Percentiles rank a stretch among this genome's conserved stretches.
These are phyloP conservation scores for Tetheella fluctuosa DNA, from an alignment of 2,888 invertebrate genomes.

Conservation along the genomic window DNA sequence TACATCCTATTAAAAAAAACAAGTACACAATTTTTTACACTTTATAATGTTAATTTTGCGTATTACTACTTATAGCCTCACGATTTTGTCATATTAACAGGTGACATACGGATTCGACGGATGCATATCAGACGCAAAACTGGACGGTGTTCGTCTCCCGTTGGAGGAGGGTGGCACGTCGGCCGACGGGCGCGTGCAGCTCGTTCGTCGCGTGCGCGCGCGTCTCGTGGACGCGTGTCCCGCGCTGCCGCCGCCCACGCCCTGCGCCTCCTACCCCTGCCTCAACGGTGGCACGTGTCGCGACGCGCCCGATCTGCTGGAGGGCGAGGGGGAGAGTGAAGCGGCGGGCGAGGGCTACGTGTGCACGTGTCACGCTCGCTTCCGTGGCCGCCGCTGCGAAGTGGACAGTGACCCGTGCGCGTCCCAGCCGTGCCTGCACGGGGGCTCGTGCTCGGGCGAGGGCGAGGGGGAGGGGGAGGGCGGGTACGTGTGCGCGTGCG, in stretches of 20 bases:
- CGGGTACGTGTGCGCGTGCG: constrained; percentile 91
- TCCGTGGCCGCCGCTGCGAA: constrained; percentile 91
- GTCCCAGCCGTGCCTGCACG: constrained; percentile 93
- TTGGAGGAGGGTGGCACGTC: constrained; percentile 78
- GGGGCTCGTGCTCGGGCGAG: constrained; percentile 87
- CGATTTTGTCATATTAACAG: constrained; percentile 55
- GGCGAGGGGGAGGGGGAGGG: constrained; percentile 38
- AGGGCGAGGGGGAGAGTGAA: constrained; percentile 44
- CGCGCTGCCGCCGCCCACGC: constrained; percentile 59
- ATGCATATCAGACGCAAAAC: constrained; percentile 94
- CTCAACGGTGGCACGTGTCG: constrained; percentile 85
- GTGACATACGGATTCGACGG: constrained; percentile 94
- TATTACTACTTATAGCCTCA: too few species aligned
- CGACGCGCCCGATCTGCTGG: constrained; percentile 62
- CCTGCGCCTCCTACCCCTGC: constrained; percentile 73
- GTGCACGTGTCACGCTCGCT: constrained; percentile 92
- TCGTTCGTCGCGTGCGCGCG: constrained; percentile 66
- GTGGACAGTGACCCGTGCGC: constrained; percentile 93
- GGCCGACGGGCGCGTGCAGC: constrained; percentile 62
- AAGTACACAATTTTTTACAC: too few species aligned
- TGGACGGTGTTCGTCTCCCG: constrained; percentile 90
- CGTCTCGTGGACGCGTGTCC: constrained; percentile 54
- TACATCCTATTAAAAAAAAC: too few species aligned
- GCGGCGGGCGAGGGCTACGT: constrained; percentile 87
- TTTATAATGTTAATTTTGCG: too few species aligned